Conservation (phyloP, 2,888 invertebrate genomes). For the Mesorhabditis belari region DNA sequence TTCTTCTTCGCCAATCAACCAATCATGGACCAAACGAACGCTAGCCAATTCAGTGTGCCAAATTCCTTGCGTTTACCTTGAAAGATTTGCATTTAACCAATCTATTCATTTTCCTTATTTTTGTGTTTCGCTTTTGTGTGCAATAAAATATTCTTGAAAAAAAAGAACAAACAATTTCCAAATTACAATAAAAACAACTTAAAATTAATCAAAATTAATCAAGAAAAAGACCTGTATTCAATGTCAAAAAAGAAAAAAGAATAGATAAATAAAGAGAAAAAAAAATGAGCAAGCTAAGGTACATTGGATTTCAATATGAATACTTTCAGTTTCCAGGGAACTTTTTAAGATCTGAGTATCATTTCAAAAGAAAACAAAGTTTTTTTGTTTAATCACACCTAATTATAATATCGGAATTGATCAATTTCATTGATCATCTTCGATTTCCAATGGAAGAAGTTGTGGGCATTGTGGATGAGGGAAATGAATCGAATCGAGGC, state of each 20-base stretch:
- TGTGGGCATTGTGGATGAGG: slow-evolving; percentile 24
- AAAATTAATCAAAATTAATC: background rate
- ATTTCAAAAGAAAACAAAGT: too few species aligned
- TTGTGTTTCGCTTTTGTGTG: too few species aligned
- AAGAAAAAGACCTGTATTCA: background rate
- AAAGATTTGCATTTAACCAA: too few species aligned
- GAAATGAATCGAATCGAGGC: slow-evolving; percentile 41
- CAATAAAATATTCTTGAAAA: too few species aligned
- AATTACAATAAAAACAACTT: background rate
- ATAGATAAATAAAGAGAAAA: background rate
- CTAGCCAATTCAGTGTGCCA: too few species aligned
- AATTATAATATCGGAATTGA: too few species aligned
- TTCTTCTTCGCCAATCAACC: too few species aligned
- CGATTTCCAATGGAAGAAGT: slow-evolving; percentile 12
- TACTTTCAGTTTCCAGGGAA: background rate
- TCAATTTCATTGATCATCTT: background rate
- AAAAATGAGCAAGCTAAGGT: background rate
- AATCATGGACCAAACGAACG: too few species aligned
- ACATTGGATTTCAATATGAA: background rate
- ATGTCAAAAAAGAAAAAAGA: background rate
- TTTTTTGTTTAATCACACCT: too few species aligned
- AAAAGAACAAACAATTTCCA: background rate
- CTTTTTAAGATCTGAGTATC: too few species aligned
- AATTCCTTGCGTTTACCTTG: too few species aligned
- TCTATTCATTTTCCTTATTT: too few species aligned